Base-by-base conservation (phyloP, 1,140 invertebrate genomes). In the Epicauta chinensis region DNA sequence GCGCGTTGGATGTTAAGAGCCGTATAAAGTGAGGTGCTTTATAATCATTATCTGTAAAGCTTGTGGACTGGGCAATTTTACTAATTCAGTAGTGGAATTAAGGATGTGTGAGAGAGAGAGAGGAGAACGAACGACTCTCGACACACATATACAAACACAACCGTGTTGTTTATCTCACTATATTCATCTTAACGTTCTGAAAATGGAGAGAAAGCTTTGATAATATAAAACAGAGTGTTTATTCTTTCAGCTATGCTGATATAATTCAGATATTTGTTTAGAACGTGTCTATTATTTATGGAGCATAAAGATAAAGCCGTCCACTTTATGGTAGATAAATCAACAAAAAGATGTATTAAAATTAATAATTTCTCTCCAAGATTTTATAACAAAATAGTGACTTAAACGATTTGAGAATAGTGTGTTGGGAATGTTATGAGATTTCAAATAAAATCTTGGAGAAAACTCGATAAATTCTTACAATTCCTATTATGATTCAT, bases 1-100 rank as follows among this genome's bases (percentile, higher is more conserved):
- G 49, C 47, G 45, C 40, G 55, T 51, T 57, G 51, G 55, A 44
- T 52, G 55, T 53, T 57, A 57, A 57, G 55, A 57, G 51, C n/a
- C 55, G 48, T 51, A 60, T 60, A 51, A 53, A 60, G 55, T 55
- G 55, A 37, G 55, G 55, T 51, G 49, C 55, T 60, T 60, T 60
- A 60, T 60, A 60, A 60, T 60, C 58, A 60, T 60, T 60, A 60
- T 60, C 58, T 59, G 45, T 35, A 50, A 59, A 47, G 46, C 48
- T 49, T 43, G 54, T 44, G 55, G 58, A 55, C 58, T 49, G 48
- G 55, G 58, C 58, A 57, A 60, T 60, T 58, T 57, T 55, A 58
- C 58, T 60, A 55, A 60, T 60, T 57, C 58, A 60, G 31, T 43
- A 38, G 34, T n/a, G n/a, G n/a, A n/a, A 35, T 46, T 47, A 16